These are phyloP conservation scores for Malurus elegans DNA, from an alignment of 2,113 vertebrate genomes.

Conservation along the genomic window DNA sequence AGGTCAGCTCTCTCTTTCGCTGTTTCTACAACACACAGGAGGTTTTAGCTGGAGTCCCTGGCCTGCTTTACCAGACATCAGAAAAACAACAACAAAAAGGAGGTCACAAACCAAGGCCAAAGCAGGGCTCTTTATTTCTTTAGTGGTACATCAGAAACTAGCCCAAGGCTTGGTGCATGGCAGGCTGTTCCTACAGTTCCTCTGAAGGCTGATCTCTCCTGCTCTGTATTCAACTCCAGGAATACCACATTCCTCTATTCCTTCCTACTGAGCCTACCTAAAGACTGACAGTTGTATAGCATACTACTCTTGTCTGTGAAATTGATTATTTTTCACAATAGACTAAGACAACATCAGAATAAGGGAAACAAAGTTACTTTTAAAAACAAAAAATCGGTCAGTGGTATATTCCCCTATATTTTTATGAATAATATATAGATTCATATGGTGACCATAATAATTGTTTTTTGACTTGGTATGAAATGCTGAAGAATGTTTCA, in stretches of 20 bases:
- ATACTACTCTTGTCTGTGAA: conserved; percentile 17
- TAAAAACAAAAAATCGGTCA: conserved; percentile 1
- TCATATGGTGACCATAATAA: conserved; percentile 29
- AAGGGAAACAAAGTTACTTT: conserved; percentile 36
- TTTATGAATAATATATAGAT: conserved; percentile 44
- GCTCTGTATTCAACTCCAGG: not conserved
- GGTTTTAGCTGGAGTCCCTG: not conserved
- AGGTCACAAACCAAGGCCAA: not conserved
- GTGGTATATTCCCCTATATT: not conserved
- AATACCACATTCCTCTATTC: not conserved
- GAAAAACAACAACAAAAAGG: not conserved
- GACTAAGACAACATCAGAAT: conserved; percentile 21
- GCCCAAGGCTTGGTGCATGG: not conserved
- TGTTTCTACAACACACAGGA: not conserved
- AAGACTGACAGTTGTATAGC: conserved; percentile 38
- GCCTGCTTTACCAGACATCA: not conserved
- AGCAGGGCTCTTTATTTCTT: not conserved
- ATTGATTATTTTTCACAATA: conserved; percentile 35
- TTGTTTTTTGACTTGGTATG: conserved; percentile 31
- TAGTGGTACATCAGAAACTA: not conserved
- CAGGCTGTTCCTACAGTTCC: not conserved
- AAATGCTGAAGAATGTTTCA: conserved; percentile 57
- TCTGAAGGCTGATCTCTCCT: conserved; percentile 13
- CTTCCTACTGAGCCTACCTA: conserved; percentile 7
- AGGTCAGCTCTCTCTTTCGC: not conserved